Conservation (phyloP, 2,797 vertebrate species). For the Melopsittacus undulatus region DNA sequence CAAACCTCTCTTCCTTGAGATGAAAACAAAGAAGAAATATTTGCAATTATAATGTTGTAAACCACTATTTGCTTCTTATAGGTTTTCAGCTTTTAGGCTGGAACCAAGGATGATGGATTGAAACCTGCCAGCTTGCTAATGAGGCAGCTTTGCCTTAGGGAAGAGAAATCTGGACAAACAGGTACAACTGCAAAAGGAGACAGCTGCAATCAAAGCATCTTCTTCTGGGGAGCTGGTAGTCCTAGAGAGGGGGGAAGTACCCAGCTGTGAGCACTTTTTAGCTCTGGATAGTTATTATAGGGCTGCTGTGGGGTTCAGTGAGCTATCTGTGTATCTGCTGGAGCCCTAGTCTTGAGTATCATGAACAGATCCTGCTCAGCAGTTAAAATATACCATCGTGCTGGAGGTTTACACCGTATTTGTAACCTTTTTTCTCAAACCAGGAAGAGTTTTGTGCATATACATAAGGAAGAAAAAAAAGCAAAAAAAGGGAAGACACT, state of each 20-base stretch:
- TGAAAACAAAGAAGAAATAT: constrained; percentile 60
- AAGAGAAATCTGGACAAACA: neutral
- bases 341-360: neutral
- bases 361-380: neutral
- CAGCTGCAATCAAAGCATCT: neutral
- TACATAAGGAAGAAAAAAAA: neutral
- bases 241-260: neutral
- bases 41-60: constrained; percentile 63
- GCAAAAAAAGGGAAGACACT: neutral
- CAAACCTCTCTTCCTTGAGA: constrained; percentile 30
- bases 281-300: neutral
- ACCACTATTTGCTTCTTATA: constrained; percentile 19
- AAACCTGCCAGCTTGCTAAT: constrained; percentile 25
- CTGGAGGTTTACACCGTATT: neutral
- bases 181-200: constrained; percentile 6
- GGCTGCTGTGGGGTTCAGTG: neutral
- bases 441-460: neutral
- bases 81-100: constrained; percentile 12
- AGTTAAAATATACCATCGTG: neutral
- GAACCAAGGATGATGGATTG: neutral
- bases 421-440: neutral
- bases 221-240: neutral
- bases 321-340: neutral
- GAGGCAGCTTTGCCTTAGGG: neutral
- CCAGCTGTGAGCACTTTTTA: neutral